These are phyloP conservation scores for Boulengeromyrus knoepffleri DNA, from an alignment of 2,113 vertebrate species.

Conservation along the genomic window DNA sequence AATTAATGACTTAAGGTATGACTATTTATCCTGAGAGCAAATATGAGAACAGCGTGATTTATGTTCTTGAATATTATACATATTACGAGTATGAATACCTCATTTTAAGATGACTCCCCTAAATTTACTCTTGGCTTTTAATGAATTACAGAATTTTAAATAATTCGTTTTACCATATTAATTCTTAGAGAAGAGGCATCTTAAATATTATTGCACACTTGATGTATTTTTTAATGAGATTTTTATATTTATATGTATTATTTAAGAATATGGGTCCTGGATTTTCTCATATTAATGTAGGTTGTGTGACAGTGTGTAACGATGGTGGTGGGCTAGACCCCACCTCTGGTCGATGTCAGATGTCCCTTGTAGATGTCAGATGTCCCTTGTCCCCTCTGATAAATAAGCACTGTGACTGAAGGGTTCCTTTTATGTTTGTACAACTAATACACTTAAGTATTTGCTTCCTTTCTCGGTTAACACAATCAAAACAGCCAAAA, in stretches of 20 bases:
- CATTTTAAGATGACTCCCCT: slow-evolving; percentile 1
- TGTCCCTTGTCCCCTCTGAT: background rate
- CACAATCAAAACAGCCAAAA: background rate
- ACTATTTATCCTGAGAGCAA: background rate
- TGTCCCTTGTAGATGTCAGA: too few species aligned
- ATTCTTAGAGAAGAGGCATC: background rate
- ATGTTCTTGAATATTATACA: background rate
- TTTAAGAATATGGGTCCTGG: slow-evolving; percentile 10
- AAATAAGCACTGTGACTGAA: background rate
- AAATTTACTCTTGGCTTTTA: slow-evolving; percentile 3
- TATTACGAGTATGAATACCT: slow-evolving; percentile 5
- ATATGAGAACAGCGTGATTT: background rate
- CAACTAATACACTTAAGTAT: background rate
- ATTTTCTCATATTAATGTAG: slow-evolving; percentile 9
- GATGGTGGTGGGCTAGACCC: background rate
- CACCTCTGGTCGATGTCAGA: background rate
- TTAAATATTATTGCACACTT: background rate
- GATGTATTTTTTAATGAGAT: background rate
- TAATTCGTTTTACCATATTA: slow-evolving; percentile 6
- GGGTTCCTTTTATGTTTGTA: background rate
- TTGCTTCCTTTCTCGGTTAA: background rate
- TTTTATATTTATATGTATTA: slow-evolving; percentile 4
- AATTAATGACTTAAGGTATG: background rate
- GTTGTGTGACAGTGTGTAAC: background rate
- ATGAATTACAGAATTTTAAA: background rate